Evolutionary conservation across 2,797 vertebrate genomes (phyloP).

Genomic region (Tapera naevia): DNA sequence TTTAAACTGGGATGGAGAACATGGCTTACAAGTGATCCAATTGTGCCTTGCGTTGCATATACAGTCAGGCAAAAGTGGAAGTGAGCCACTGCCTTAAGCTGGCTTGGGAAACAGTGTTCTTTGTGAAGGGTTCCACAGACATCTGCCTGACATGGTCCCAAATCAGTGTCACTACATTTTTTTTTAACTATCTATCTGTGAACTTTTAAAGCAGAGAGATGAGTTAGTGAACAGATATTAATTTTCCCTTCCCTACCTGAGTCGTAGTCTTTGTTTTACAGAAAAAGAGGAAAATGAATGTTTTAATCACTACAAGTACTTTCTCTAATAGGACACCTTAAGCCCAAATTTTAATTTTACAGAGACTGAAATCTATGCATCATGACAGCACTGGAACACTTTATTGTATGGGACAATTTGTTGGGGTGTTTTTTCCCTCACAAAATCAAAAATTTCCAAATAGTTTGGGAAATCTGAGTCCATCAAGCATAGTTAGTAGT

Average conservation of each 20-base stretch:
- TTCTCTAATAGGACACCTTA: not conserved
- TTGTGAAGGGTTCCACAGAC: fast-evolving
- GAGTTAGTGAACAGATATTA: not conserved
- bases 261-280: not conserved
- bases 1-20: not conserved
- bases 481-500: not conserved
- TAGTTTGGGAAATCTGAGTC: not conserved
- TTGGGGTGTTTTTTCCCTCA: not conserved
- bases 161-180: not conserved
- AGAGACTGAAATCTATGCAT: not conserved
- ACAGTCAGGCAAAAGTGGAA: not conserved
- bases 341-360: not conserved
- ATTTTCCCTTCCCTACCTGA: not conserved
- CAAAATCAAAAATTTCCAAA: not conserved
- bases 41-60: not conserved
- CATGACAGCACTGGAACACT: not conserved
- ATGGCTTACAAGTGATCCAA: not conserved
- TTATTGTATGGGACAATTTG: not conserved
- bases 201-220: not conserved
- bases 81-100: not conserved
- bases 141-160: not conserved
- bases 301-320: not conserved
- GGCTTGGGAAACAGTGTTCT: not conserved
- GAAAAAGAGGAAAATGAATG: not conserved
- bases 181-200: not conserved